Percentiles rank a stretch among this genome's conserved stretches.
Conservation (phyloP, 2,797 vertebrate species). For the Sphenopsis melanotis region DNA sequence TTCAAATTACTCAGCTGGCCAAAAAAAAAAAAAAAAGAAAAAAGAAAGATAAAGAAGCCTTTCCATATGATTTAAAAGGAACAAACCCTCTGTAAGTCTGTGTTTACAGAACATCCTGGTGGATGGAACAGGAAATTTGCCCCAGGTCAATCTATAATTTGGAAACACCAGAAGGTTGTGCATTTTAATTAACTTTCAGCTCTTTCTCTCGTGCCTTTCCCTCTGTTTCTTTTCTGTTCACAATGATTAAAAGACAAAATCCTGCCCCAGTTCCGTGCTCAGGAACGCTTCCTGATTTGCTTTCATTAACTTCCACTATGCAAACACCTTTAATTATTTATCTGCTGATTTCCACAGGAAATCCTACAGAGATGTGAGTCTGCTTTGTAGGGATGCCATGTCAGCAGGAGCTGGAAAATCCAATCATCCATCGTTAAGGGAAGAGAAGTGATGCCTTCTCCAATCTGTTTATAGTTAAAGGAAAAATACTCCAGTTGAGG, state of each 20-base stretch:
- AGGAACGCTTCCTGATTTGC: neutral
- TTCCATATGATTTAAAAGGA: neutral
- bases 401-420: slow-evolving; percentile 17
- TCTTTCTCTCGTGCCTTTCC: slow-evolving; percentile 12
- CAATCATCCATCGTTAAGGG: neutral
- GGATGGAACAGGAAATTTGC: neutral
- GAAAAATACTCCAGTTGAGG: neutral
- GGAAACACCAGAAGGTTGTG: slow-evolving; percentile 13
- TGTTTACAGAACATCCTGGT: neutral
- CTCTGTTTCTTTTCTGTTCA: neutral
- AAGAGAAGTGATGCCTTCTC: neutral
- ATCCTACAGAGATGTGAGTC: neutral
- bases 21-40: neutral
- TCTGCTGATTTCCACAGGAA: slow-evolving; percentile 14
- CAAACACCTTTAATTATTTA: slow-evolving; percentile 47
- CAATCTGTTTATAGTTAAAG: neutral
- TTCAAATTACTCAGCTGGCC: neutral
- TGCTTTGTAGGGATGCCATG: neutral
- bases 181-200: slow-evolving; percentile 43
- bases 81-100: neutral
- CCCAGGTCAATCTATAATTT: neutral
- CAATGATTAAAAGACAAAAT: slow-evolving; percentile 19
- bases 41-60: neutral
- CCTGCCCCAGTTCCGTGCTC: neutral
- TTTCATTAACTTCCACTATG: slow-evolving; percentile 22